Evolutionary conservation across 1,140 invertebrate genomes (phyloP).

Genomic region (Pantala flavescens): DNA sequence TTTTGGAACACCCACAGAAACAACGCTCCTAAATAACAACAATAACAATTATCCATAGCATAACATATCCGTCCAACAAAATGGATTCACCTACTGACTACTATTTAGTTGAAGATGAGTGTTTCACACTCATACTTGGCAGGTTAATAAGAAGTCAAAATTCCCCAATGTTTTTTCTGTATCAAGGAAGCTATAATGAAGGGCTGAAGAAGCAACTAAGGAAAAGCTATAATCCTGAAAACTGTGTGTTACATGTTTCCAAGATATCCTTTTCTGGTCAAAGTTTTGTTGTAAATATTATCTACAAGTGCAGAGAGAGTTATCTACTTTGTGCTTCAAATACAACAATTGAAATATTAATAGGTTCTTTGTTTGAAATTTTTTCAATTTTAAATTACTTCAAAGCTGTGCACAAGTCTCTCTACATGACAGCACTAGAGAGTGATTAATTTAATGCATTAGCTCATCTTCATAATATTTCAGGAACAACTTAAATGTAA

Average conservation of each 20-base stretch:
- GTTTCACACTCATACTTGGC: neutral
- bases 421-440: too few species aligned
- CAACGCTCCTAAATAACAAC: slow-evolving; percentile 1
- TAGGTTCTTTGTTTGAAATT: neutral
- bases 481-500: too few species aligned
- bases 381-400: neutral
- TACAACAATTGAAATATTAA: neutral
- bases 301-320: neutral
- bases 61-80: slow-evolving; percentile 9
- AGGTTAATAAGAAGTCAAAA: neutral
- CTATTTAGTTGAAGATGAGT: neutral
- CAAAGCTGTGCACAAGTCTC: neutral
- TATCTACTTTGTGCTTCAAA: slow-evolving; percentile 4
- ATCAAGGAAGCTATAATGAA: slow-evolving; percentile 1
- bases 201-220: neutral
- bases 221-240: neutral
- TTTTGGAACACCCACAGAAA: neutral
- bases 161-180: slow-evolving; percentile 8
- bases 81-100: neutral
- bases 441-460: too few species aligned
- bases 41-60: slow-evolving; percentile 10
- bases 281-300: slow-evolving; percentile 8
- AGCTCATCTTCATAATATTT: too few species aligned
- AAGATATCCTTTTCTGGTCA: neutral
- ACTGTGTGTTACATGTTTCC: neutral